phyloP scores from a whole-genome alignment of 2,797 vertebrate genomes.

The Phataginus tetradactyla region DNA sequence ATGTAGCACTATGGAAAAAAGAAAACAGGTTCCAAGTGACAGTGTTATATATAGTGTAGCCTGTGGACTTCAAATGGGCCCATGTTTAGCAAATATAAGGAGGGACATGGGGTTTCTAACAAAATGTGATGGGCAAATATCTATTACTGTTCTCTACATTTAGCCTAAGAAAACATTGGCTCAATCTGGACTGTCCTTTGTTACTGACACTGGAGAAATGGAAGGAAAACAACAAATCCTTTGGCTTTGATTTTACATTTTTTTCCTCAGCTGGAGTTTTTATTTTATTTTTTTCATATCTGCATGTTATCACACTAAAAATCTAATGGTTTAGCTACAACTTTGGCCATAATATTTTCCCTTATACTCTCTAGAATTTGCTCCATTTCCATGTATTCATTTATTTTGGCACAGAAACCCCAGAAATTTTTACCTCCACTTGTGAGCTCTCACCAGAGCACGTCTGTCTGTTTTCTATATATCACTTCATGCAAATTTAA shows the following conservation, averaged over 20 bases:
- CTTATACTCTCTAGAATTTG: background rate
- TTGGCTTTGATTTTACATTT: background rate
- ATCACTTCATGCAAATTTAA: background rate
- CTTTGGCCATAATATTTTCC: background rate
- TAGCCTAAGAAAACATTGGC: background rate
- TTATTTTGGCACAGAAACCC: background rate
- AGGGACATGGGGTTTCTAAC: background rate
- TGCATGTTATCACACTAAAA: background rate
- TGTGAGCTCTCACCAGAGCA: background rate
- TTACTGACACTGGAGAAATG: background rate
- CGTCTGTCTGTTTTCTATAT: background rate
- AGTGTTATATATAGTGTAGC: background rate
- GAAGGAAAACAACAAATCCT: background rate
- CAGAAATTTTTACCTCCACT: background rate
- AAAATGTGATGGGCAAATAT: background rate
- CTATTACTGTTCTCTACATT: background rate
- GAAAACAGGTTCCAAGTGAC: background rate
- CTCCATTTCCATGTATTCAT: background rate
- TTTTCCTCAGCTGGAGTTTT: background rate
- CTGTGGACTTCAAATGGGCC: accelerated
- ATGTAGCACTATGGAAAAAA: background rate
- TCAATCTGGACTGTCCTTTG: background rate
- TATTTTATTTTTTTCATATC: background rate
- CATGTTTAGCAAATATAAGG: background rate
- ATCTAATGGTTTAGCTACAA: background rate